Conservation (phyloP, 2,113 vertebrate genomes). For the Cololabis saira region DNA sequence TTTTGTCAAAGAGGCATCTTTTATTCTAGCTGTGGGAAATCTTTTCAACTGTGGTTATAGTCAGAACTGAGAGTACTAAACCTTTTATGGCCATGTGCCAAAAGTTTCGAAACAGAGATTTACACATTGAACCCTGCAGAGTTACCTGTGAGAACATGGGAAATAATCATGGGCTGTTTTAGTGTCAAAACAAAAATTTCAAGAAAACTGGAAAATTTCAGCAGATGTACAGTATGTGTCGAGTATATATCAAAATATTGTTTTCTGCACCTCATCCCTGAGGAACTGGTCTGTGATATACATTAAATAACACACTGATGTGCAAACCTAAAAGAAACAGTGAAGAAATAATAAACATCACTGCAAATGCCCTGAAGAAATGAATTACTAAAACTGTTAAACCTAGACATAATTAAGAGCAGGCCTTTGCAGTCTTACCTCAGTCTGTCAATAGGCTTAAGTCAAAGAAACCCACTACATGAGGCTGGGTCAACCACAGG, state of each 20-base stretch:
- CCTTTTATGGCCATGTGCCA: too few species aligned
- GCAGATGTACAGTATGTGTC: too few species aligned
- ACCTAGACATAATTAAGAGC: constrained; percentile 54
- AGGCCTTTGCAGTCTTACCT: constrained; percentile 30
- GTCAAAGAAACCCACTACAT: constrained; percentile 38
- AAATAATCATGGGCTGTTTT: too few species aligned
- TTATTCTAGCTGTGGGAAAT: too few species aligned
- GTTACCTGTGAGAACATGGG: too few species aligned
- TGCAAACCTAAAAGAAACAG: constrained; percentile 29
- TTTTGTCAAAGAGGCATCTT: too few species aligned
- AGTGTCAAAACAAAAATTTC: too few species aligned
- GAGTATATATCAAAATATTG: constrained; percentile 1
- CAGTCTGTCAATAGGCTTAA: constrained; percentile 26
- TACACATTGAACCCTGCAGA: too few species aligned
- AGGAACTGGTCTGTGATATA: background rate
- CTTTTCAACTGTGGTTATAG: too few species aligned
- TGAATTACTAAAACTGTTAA: constrained; percentile 60
- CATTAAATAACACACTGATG: constrained; percentile 8
- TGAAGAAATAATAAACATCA: constrained; percentile 31
- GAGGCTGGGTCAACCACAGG: constrained; percentile 47
- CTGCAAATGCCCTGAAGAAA: constrained; percentile 43
- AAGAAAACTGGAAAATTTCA: too few species aligned
- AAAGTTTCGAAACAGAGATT: too few species aligned
- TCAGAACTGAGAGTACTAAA: too few species aligned
- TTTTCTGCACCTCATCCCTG: background rate